Evolutionary conservation across 2,113 vertebrate species (phyloP).

Genomic region (Platycercus adscitus): DNA sequence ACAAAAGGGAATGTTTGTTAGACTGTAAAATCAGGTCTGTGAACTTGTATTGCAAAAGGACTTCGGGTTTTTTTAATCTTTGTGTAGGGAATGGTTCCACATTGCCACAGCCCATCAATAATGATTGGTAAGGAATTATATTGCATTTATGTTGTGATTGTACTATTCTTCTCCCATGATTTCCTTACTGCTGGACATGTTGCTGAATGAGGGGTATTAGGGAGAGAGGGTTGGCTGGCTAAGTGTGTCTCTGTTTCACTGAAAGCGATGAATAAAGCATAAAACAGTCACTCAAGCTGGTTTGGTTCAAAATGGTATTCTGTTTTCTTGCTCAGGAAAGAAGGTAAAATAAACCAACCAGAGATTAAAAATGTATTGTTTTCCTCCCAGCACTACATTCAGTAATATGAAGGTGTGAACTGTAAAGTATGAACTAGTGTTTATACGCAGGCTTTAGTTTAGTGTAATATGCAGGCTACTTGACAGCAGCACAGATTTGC

Average conservation of each 20-base stretch:
- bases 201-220: background rate
- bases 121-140: rapidly evolving
- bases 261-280: background rate
- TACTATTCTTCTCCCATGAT: background rate
- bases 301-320: background rate
- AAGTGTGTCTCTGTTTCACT: background rate
- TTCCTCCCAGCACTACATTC: background rate
- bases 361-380: background rate
- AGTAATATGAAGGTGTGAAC: background rate
- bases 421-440: background rate
- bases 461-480: background rate
- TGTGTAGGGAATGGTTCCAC: background rate
- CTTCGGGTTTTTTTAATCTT: background rate
- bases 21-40: background rate
- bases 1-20: background rate
- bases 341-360: background rate
- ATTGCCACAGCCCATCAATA: rapidly evolving
- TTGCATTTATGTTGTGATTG: rapidly evolving
- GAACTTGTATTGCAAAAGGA: background rate
- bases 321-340: background rate
- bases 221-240: background rate
- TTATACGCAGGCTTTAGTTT: background rate
- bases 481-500: background rate
- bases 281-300: background rate
- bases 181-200: rapidly evolving